Base-by-base conservation (phyloP, 2,113 vertebrate genomes). In the Rhea americana region DNA sequence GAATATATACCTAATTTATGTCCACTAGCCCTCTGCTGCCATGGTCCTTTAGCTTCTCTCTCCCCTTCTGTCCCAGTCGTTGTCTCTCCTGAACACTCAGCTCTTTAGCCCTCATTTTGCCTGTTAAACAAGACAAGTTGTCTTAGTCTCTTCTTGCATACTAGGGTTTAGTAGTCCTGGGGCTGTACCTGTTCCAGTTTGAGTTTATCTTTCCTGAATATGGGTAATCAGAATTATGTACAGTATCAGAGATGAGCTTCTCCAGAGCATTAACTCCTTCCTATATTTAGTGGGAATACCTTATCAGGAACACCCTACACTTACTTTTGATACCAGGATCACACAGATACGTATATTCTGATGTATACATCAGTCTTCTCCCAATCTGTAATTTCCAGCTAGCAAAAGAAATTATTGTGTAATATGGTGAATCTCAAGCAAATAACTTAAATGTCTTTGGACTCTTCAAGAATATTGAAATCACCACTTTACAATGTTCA, bases 1-100 rank as follows among this genome's bases (percentile, higher is more conserved):
- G 45, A 91, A 83, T 0, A 1, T 12, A 58, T 22, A 37, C 2
- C 12, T 88, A 56, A 51, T 3, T 3, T 56, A 62, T 0, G 5
- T 19, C 6, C 41, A 41, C 25, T 83, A 66, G 28, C 30, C 77
- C 20, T 77, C 70, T 81, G 30, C 25, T 77, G 53, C 11, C 7
- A 7, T 5, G 7, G 7, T 37, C 51, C 35, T 80, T 87, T 3
- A 70, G 16, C n/a, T 67, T 81, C 24, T 76, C 32, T 32, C 25
- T 82, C 13, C 6, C 3, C 9, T 58, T 56, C 14, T 41, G 14
- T 16, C 41, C 26, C 45, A 41, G 5, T 30, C 45, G 71, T 8
- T 75, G 22, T 67, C 21, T 28, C 8, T 5, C 13, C 19, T 37
- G 55, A 92, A 61, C 1, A 5, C 14, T 53, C 56, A 41, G 51